Percentiles rank a stretch among this genome's conserved stretches.
These are phyloP conservation scores for Spilosoma lubricipeda DNA, from an alignment of 2,888 invertebrate genomes.

Conservation along the genomic window DNA sequence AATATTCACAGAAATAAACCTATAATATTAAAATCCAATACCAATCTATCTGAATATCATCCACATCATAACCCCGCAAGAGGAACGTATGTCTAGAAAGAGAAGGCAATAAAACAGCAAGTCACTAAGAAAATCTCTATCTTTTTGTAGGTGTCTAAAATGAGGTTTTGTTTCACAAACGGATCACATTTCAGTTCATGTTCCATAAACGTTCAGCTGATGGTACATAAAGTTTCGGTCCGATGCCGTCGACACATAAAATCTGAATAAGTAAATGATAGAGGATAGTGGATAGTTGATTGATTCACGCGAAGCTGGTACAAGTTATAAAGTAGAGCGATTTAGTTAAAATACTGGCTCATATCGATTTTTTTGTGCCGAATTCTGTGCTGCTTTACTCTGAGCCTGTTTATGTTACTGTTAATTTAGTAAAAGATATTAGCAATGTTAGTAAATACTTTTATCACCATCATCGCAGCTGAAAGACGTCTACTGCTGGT, in stretches of 20 bases:
- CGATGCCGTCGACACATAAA: constrained; percentile 65
- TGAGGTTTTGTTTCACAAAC: constrained; percentile 41
- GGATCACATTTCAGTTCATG: constrained; percentile 41
- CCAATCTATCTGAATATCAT: neutral
- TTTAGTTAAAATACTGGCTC: neutral
- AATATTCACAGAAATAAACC: neutral
- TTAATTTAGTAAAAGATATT: too few relatives aligned
- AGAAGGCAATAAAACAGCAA: constrained; percentile 19
- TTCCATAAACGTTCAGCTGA: constrained; percentile 57
- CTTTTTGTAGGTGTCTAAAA: constrained; percentile 27
- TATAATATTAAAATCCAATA: too few relatives aligned
- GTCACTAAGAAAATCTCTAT: constrained; percentile 13
- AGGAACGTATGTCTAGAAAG: neutral
- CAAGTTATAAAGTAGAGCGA: constrained; percentile 41
- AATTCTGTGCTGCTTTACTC: neutral
- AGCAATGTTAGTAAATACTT: neutral
- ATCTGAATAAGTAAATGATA: constrained; percentile 78
- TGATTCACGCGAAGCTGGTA: constrained; percentile 63
- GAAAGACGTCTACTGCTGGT: too few relatives aligned
- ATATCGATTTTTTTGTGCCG: neutral
- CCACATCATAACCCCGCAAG: neutral
- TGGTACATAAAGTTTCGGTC: constrained; percentile 66
- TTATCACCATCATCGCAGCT: too few relatives aligned
- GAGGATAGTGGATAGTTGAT: constrained; percentile 73
- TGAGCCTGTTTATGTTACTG: too few relatives aligned